A percentile compares a stretch with the other conserved stretches of the same genome.
phyloP scores from a whole-genome alignment of 1,140 invertebrate species.

The Zaprionus taronus region DNA sequence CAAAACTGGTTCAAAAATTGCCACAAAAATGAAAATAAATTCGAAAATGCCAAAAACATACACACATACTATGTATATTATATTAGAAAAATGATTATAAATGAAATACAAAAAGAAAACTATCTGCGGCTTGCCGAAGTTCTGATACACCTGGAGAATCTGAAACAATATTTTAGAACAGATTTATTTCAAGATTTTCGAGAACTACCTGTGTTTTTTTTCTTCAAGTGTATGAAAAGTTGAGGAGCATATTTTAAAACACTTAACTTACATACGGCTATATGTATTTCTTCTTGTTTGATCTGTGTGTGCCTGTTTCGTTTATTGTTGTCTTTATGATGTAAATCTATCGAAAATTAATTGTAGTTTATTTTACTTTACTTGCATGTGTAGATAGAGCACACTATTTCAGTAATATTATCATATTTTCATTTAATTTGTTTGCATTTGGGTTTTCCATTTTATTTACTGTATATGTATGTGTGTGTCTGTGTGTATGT shows the following conservation, averaged over 20 bases:
- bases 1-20: slow-evolving; percentile 55
- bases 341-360: slow-evolving; percentile 82
- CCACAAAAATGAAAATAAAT: slow-evolving; percentile 44
- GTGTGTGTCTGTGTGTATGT: slow-evolving; percentile 13
- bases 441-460: slow-evolving; percentile 36
- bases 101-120: background rate
- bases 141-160: slow-evolving; percentile 15
- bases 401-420: slow-evolving; percentile 21
- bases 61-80: slow-evolving; percentile 21
- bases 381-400: slow-evolving; percentile 31
- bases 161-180: too few relatives aligned
- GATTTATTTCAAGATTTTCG: too few relatives aligned
- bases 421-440: slow-evolving; percentile 24
- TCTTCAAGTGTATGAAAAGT: slow-evolving; percentile 1
- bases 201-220: background rate
- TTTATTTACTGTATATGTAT: slow-evolving; percentile 47
- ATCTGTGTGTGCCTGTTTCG: slow-evolving; percentile 15
- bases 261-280: slow-evolving; percentile 13
- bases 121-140: slow-evolving; percentile 16
- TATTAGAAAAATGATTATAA: slow-evolving; percentile 22
- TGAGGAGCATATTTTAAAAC: slow-evolving; percentile 22
- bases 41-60: slow-evolving; percentile 26
- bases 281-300: slow-evolving; percentile 3
- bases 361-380: slow-evolving; percentile 50
- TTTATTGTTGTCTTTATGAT: slow-evolving; percentile 54